These are phyloP conservation scores for Aleiodes alternator DNA, from an alignment of 2,888 invertebrate genomes.

Conservation along the genomic window DNA sequence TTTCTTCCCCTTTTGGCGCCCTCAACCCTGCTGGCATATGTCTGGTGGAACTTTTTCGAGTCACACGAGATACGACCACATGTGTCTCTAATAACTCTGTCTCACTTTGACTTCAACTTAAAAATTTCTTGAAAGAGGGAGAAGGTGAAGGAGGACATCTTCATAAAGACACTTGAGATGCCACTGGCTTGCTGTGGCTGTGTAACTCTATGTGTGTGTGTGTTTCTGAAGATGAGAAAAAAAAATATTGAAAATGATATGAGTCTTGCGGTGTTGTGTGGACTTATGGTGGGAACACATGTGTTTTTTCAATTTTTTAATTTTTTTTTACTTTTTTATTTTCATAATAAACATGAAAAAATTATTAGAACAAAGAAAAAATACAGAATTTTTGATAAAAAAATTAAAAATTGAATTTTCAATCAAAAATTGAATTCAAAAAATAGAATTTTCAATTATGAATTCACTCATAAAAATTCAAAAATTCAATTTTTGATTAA, in stretches of 20 bases:
- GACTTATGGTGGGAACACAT: constrained; percentile 56
- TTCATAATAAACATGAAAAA: not conserved
- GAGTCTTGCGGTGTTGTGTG: constrained; percentile 50
- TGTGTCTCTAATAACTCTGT: constrained; percentile 52
- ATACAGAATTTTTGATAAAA: not conserved
- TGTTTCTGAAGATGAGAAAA: constrained; percentile 28
- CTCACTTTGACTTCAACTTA: constrained; percentile 30
- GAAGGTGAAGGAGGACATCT: not conserved
- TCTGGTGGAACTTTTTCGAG: constrained; percentile 40
- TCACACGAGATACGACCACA: constrained; percentile 60
- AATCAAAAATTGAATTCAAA: no score
- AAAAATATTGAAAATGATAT: constrained; percentile 56
- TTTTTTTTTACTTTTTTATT: not conserved
- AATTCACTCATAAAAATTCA: no score
- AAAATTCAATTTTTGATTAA: no score
- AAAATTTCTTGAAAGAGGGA: not conserved
- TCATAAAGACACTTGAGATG: constrained; percentile 39
- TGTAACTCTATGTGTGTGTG: no score
- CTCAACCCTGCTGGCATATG: constrained; percentile 46
- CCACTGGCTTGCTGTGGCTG: constrained; percentile 25
- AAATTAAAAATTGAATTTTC: not conserved
- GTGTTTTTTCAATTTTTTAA: constrained; percentile 49
- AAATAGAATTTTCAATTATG: not conserved
- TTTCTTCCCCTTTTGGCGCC: constrained; percentile 38
- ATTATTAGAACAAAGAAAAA: not conserved